Percentiles rank a stretch among this genome's conserved stretches.
These are phyloP conservation scores for Meiosimyza platycephala DNA, from an alignment of 2,888 invertebrate genomes.

Conservation along the genomic window DNA sequence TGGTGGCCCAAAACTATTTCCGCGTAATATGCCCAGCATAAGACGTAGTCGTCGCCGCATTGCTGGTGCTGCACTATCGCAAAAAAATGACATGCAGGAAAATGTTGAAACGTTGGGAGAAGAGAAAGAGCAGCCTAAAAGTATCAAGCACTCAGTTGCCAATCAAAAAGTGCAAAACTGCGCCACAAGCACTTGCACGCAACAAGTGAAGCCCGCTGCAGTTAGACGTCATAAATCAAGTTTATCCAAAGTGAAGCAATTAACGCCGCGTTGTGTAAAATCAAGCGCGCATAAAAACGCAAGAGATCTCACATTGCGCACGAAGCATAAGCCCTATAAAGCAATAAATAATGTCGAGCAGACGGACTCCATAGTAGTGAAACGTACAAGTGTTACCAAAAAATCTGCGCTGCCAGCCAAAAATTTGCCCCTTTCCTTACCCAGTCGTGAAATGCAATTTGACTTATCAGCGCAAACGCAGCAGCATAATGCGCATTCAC, in stretches of 20 bases:
- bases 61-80: neutral
- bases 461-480: constrained; percentile 50
- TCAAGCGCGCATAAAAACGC: constrained; percentile 53
- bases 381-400: constrained; percentile 1
- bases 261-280: constrained; percentile 49
- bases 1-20: constrained; percentile 57
- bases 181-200: neutral
- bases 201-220: neutral
- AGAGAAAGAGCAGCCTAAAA: too few species aligned
- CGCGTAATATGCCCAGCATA: constrained; percentile 65
- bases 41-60: constrained; percentile 55
- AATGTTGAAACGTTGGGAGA: too few species aligned
- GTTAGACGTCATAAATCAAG: constrained; percentile 47
- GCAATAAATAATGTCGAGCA: constrained; percentile 32
- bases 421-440: neutral
- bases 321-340: neutral
- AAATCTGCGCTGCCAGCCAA: constrained; percentile 1
- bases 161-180: constrained; percentile 10
- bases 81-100: too few species aligned
- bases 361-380: constrained; percentile 34
- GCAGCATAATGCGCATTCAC: constrained; percentile 37
- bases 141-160: neutral
- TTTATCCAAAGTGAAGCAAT: constrained; percentile 54
- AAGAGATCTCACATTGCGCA: neutral
- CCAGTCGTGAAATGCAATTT: neutral